These are phyloP conservation scores for Drosophila helvetica DNA, from an alignment of 2,888 invertebrate species.

Conservation along the genomic window DNA sequence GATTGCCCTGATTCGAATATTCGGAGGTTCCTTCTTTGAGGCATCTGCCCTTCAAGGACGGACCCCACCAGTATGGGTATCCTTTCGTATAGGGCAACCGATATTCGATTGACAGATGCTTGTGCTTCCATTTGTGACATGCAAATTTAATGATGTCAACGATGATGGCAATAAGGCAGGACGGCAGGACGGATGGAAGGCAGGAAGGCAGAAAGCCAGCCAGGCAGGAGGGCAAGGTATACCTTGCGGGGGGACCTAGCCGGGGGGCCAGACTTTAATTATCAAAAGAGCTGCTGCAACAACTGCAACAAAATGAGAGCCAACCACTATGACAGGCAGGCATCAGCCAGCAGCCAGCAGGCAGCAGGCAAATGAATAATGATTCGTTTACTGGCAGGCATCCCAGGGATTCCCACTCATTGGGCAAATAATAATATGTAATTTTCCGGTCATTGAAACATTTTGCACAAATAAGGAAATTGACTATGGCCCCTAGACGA, in stretches of 20 bases:
- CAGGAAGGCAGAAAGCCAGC: too few species aligned
- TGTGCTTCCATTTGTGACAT: slow-evolving; percentile 26
- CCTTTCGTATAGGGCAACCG: too few species aligned
- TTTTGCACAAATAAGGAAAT: slow-evolving; percentile 79
- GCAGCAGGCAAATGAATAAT: slow-evolving; percentile 55
- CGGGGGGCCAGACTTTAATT: slow-evolving; percentile 62
- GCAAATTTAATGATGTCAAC: slow-evolving; percentile 58
- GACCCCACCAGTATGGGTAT: too few species aligned
- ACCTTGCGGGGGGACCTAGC: slow-evolving; percentile 1
- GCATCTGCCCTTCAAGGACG: too few species aligned
- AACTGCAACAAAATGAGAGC: slow-evolving; percentile 15
- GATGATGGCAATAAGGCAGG: slow-evolving; percentile 9
- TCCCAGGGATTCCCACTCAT: slow-evolving; percentile 37
- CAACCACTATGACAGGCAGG: slow-evolving; percentile 21
- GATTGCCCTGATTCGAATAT: too few species aligned
- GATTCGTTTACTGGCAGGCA: slow-evolving; percentile 29
- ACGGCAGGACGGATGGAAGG: not conserved
- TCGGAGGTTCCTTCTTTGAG: too few species aligned
- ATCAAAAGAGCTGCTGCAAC: slow-evolving; percentile 48
- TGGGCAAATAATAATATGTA: slow-evolving; percentile 78
- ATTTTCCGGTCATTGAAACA: slow-evolving; percentile 82
- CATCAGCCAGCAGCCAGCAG: slow-evolving; percentile 18
- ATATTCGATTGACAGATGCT: slow-evolving; percentile 1
- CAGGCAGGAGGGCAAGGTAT: too few species aligned
- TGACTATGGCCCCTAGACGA: slow-evolving; percentile 53